Conservation (phyloP, 2,888 invertebrate species). For the Nomada fucata region DNA sequence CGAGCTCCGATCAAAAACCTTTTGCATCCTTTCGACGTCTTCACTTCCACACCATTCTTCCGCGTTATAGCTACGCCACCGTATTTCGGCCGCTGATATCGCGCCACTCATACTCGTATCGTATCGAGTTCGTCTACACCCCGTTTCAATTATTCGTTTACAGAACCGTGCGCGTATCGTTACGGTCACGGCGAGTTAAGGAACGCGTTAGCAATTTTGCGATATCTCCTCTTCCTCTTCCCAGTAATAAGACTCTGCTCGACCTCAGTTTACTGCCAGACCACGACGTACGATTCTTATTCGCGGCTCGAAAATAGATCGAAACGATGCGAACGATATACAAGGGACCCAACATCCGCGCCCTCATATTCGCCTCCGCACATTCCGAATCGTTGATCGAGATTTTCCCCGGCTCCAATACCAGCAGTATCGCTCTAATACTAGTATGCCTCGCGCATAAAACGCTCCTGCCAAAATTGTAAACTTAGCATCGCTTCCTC, state of each 20-base stretch:
- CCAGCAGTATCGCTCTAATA: neutral
- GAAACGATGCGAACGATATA: conserved; percentile 32
- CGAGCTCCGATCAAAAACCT: conserved; percentile 19
- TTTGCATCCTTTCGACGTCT: conserved; percentile 63
- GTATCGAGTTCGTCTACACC: neutral
- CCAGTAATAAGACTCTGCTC: conserved; percentile 8
- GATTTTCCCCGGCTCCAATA: conserved; percentile 20
- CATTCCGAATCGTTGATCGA: conserved; percentile 39
- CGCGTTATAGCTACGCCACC: conserved; percentile 40
- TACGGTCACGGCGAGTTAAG: neutral
- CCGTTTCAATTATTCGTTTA: too few species aligned
- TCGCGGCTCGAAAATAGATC: conserved; percentile 43
- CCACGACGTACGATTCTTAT: conserved; percentile 7
- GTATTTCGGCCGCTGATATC: neutral
- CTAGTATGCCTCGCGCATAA: neutral
- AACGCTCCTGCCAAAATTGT: conserved; percentile 1
- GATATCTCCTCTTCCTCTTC: conserved; percentile 18
- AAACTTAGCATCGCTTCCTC: neutral
- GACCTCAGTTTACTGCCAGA: conserved; percentile 3
- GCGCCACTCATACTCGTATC: neutral
- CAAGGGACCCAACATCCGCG: conserved; percentile 32
- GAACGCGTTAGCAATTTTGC: neutral
- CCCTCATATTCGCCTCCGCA: conserved; percentile 51
- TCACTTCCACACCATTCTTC: conserved; percentile 80
- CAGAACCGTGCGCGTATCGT: neutral